Evolutionary conservation across 2,113 vertebrate genomes (phyloP), one percentile per base, ranked within the genome.

Genomic region (Smithornis capensis): DNA sequence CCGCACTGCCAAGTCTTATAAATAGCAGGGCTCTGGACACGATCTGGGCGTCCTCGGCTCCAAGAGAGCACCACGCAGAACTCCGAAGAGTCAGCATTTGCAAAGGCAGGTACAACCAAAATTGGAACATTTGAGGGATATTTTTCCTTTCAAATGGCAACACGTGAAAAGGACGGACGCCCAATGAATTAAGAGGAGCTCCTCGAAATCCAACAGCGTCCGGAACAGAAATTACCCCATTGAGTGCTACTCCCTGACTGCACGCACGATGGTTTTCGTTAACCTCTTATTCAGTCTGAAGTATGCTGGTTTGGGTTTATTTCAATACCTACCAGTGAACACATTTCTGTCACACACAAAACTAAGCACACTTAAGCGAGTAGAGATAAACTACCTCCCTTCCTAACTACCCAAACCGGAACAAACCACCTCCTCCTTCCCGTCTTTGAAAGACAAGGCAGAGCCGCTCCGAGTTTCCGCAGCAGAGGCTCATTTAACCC

Each of bases 1-100:
- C 33, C 1, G 19, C 59, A 74, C 76, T 67, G 52, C 17, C 76
- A 74, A 71, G 73, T 38, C 86, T 90, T 91, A 96, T 82, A 84
- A 93, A 95, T 52, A 89, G 87, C 89, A 71, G 80, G 37, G 83
- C 69, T 92, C 33, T 44, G 86, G 92, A 64, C 68, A 82, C 12
- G 4, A 80, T 90, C 56, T 5, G 13, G 45, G 63, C 10, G 0
- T 40, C 89, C 74, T 78, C 19, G 6, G 64, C 83, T 92, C 17
- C 5, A 2, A 29, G 62, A 40, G 19, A 90, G 60, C 80, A 35
- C 29, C 49, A 33, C 2, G 8, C 33, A 31, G 6, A 84, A 92
- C 81, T 81, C 78, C 2, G 7, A 52, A 37, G 64, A 93, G 76
- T 23, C 38, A 4, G 35, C 42, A 29, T 47, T n/a, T 31, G 62